A percentile compares a stretch with the other conserved stretches of the same genome.
These are phyloP conservation scores for Sesia bembeciformis DNA, from an alignment of 2,888 invertebrate species.

Conservation along the genomic window DNA sequence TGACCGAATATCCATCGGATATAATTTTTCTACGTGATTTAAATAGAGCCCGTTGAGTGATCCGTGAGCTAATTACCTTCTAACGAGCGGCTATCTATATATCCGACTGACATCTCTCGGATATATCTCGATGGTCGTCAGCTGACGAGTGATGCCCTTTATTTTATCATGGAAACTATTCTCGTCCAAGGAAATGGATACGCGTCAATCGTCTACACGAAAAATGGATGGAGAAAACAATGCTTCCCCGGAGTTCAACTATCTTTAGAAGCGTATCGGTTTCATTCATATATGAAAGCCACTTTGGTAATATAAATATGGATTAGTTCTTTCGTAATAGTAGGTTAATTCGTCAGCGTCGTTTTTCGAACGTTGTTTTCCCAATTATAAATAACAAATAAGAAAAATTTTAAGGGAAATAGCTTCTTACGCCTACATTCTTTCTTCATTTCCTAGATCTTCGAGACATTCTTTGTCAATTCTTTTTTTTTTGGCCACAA, in stretches of 20 bases:
- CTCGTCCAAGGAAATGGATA: conserved; percentile 65
- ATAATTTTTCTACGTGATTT: conserved; percentile 46
- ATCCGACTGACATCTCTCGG: conserved; percentile 33
- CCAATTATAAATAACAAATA: no score
- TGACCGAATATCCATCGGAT: conserved; percentile 26
- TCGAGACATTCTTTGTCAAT: no score
- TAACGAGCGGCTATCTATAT: conserved; percentile 63
- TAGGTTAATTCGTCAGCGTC: no score
- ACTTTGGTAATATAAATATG: no score
- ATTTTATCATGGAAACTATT: conserved; percentile 62
- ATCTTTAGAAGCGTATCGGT: conserved; percentile 50
- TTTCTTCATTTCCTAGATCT: no score
- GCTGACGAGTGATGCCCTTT: conserved; percentile 62
- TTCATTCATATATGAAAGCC: conserved; percentile 19
- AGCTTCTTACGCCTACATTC: no score
- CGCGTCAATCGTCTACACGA: conserved; percentile 58
- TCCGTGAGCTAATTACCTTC: conserved; percentile 67
- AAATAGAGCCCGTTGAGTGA: conserved; percentile 63
- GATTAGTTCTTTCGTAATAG: no score
- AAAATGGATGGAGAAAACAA: conserved; percentile 51
- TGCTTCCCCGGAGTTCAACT: conserved; percentile 46
- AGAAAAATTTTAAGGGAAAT: no score
- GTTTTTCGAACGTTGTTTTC: no score
- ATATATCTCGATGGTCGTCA: conserved; percentile 54
- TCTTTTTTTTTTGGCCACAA: no score